Conservation (phyloP, 2,797 vertebrate species). For the Hephaestus fuliginosus region DNA sequence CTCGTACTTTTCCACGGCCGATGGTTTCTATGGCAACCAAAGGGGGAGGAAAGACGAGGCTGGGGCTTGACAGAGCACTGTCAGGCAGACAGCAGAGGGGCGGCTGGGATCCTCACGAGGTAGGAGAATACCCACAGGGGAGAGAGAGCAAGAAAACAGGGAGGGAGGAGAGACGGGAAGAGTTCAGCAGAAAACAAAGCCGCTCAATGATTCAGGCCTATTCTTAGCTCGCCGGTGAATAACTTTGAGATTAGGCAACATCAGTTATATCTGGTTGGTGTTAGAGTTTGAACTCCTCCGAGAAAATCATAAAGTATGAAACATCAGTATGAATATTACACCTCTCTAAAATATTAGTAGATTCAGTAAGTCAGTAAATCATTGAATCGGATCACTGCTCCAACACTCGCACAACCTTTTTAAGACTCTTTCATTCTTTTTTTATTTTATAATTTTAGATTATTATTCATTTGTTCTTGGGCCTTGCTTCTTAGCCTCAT, state of each 20-base stretch:
- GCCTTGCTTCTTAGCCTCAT: not conserved
- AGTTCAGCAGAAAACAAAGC: conserved; percentile 21
- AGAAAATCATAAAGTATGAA: not conserved
- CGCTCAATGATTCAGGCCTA: conserved; percentile 12
- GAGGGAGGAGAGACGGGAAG: not conserved
- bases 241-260: conserved; percentile 7
- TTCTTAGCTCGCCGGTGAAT: not conserved
- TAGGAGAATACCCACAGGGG: conserved; percentile 47
- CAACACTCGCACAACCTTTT: not conserved
- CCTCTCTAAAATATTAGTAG: not conserved
- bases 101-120: conserved; percentile 49
- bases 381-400: not conserved
- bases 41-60: conserved; percentile 46
- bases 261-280: not conserved
- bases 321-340: not conserved
- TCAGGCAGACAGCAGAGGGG: conserved; percentile 57
- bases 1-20: conserved; percentile 71
- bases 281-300: not conserved
- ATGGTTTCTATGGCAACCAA: conserved; percentile 75
- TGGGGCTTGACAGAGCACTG: conserved; percentile 70
- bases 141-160: not conserved
- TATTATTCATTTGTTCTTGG: not conserved
- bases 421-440: not conserved
- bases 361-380: not conserved
- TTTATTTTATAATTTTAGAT: not conserved